Base-by-base conservation (phyloP, 2,888 invertebrate genomes). In the Hylaea fasciaria region DNA sequence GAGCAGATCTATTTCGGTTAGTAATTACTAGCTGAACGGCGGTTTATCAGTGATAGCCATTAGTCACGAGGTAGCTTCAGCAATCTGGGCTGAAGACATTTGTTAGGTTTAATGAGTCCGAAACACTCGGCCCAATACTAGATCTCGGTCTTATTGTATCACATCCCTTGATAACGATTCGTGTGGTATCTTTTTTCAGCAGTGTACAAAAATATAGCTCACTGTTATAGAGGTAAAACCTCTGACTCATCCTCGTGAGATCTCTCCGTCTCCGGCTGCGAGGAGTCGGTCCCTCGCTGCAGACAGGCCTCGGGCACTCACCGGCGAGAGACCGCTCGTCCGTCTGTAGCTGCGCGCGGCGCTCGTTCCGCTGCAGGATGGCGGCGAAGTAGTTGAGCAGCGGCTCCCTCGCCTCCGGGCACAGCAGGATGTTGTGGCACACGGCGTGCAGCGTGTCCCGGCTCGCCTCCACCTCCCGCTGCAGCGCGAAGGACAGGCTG, bases 341-440 rank as follows among this genome's bases (percentile, higher is more conserved):
- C 35, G 96, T 96, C 81, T 97, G 98, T 72, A 99, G 93, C 83
- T 98, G 98, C 1, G 97, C 95, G 39, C 98, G 94, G 66, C 97
- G 96, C 73, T 96, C 96, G 81, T 99, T 99, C 73, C 94, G 90
- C 62, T 94, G 94, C 55, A 99, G 85, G 9, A 98, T 89, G 53
- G 95, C 93, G 0, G 96, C 95, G 57, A 99, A 93, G 86, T 96
- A 99, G 59, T 94, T 93, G 51, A 99, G 91, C 66, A 97, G 95
- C 0, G 94, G 92, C 62, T 97, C 96, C 44, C 99, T 93, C 60
- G 97, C 97, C 48, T 95, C 95, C 1, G 95, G 93, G 77, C 97
- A 98, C 8, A 96, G 95, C 54, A 98, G 93, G 54, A 98, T 93
- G 64, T 96, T 95, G 83, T 98, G 97, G 75, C 98, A 94, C 61